These are phyloP conservation scores for Caradrina kadenii DNA, from an alignment of 2,888 invertebrate species.

Conservation along the genomic window DNA sequence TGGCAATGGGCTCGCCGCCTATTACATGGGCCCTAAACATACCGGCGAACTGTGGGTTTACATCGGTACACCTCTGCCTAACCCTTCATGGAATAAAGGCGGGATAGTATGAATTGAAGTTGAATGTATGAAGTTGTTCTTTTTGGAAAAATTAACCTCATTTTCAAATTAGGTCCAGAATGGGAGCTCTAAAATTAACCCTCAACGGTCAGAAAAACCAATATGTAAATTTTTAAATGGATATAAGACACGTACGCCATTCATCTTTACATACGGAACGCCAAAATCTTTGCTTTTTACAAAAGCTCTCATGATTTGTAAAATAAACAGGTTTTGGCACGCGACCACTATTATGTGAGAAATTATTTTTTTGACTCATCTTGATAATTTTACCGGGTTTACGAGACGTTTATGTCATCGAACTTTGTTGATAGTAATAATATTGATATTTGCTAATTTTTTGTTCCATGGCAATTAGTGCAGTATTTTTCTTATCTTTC, in stretches of 20 bases:
- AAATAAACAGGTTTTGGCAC: constrained; percentile 48
- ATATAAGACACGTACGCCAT: background rate
- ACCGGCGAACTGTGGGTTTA: too few species aligned
- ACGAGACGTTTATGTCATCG: constrained; percentile 38
- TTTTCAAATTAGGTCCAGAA: too few species aligned
- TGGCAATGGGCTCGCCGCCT: too few species aligned
- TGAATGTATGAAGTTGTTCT: too few species aligned
- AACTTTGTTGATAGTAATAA: constrained; percentile 18
- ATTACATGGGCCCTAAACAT: too few species aligned
- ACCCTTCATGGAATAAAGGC: too few species aligned
- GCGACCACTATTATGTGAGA: constrained; percentile 30
- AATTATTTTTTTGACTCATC: background rate
- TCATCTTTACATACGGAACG: constrained; percentile 22
- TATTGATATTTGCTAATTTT: background rate
- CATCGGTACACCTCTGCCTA: too few species aligned
- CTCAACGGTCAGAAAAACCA: too few species aligned
- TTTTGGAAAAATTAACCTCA: too few species aligned
- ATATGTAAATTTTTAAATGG: too few species aligned
- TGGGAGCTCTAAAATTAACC: too few species aligned
- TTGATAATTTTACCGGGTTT: constrained; percentile 11
- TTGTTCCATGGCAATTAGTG: background rate
- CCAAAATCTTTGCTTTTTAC: constrained; percentile 21
- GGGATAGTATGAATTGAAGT: too few species aligned
- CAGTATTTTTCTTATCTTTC: background rate
- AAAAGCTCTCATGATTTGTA: constrained; percentile 31